A percentile compares a stretch with the other conserved stretches of the same genome.
phyloP scores from a whole-genome alignment of 2,113 vertebrate genomes.

The Carassius carassius region DNA sequence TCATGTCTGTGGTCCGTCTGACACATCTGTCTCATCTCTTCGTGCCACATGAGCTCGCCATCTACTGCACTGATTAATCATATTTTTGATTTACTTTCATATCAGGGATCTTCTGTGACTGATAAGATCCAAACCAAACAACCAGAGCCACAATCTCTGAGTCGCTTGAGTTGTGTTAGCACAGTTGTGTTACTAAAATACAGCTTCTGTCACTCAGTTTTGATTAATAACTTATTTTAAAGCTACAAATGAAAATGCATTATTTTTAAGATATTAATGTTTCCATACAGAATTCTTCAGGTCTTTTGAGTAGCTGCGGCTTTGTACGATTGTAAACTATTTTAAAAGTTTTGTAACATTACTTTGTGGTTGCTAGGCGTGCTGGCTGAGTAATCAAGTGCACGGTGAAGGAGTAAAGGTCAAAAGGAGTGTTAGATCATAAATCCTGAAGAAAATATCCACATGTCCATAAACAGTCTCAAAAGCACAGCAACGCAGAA shows the following conservation, averaged over 20 bases:
- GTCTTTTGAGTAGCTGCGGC: not conserved
- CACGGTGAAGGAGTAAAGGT: no score
- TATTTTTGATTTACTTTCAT: not conserved
- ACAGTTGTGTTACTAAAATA: not conserved
- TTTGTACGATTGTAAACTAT: not conserved
- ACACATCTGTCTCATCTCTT: slow-evolving; percentile 26
- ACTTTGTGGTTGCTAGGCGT: not conserved
- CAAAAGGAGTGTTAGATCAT: no score
- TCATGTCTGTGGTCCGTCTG: slow-evolving; percentile 19
- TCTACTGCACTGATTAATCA: not conserved
- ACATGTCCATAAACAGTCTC: no score
- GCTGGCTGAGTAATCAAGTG: no score
- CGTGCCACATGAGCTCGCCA: not conserved
- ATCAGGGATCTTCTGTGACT: not conserved
- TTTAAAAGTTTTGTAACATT: not conserved
- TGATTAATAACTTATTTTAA: not conserved
- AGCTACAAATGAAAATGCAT: not conserved
- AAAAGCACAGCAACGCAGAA: no score
- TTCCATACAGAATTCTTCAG: not conserved
- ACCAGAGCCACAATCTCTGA: not conserved
- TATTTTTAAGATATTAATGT: not conserved
- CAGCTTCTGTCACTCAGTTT: not conserved
- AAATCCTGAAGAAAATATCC: no score
- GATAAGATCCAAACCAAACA: not conserved
- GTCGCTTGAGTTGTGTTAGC: not conserved